phyloP scores from a whole-genome alignment of 2,888 invertebrate genomes.

The Limulus polyphemus region DNA sequence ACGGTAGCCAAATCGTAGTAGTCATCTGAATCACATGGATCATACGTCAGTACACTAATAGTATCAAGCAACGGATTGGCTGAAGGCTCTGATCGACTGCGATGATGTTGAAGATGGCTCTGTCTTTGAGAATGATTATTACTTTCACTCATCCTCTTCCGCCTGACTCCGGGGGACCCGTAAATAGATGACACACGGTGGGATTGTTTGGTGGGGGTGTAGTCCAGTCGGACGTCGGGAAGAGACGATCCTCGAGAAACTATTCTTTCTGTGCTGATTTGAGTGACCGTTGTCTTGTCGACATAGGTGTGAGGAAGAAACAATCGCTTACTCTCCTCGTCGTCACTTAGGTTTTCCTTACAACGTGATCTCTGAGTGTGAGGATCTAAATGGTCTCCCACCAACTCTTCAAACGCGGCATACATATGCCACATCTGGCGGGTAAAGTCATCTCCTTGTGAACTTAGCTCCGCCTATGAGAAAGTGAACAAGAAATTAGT shows the following conservation, averaged over 20 bases:
- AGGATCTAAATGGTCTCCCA: constrained; percentile 1
- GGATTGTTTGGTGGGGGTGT: background rate
- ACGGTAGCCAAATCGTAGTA: constrained; percentile 22
- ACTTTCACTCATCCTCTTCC: constrained; percentile 7
- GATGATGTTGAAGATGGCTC: background rate
- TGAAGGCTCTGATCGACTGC: constrained; percentile 1
- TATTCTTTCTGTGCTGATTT: too few relatives aligned
- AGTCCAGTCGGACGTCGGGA: too few relatives aligned
- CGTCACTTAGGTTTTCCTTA: too few relatives aligned
- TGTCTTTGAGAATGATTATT: constrained; percentile 4
- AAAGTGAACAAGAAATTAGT: background rate
- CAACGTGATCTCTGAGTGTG: too few relatives aligned
- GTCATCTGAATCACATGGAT: constrained; percentile 30
- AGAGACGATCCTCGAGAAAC: too few relatives aligned
- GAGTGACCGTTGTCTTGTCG: too few relatives aligned
- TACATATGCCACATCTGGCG: constrained; percentile 34
- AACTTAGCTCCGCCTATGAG: constrained; percentile 33
- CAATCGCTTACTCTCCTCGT: too few relatives aligned
- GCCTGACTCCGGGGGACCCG: constrained; percentile 1
- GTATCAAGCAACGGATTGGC: constrained; percentile 34
- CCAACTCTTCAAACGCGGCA: constrained; percentile 22
- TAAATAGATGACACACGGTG: constrained; percentile 3
- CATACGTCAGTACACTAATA: constrained; percentile 31
- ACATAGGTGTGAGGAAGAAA: too few relatives aligned
- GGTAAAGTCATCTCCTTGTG: constrained; percentile 35